phyloP scores from a whole-genome alignment of 1,140 invertebrate genomes.

The Drosophila persimilis region DNA sequence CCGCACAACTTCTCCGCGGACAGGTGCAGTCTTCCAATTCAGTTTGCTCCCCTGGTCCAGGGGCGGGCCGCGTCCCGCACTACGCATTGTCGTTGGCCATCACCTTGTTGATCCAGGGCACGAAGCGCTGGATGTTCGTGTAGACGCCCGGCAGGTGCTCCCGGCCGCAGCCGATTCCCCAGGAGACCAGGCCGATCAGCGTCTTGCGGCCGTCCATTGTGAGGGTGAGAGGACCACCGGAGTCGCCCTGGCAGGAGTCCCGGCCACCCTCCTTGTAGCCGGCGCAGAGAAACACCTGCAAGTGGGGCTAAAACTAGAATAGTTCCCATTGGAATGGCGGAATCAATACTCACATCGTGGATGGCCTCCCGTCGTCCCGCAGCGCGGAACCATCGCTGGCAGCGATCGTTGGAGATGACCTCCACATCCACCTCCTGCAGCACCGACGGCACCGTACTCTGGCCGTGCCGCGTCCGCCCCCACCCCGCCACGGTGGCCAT shows the following conservation, averaged over 20 bases:
- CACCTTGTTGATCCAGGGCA: constrained; percentile 95
- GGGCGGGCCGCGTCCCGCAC: constrained; percentile 1
- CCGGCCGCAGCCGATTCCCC: constrained; percentile 95
- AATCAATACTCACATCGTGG: constrained; percentile 87
- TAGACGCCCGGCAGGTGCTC: constrained; percentile 95
- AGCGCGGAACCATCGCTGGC: constrained; percentile 95
- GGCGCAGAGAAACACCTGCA: constrained; percentile 90
- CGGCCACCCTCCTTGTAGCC: constrained; percentile 91
- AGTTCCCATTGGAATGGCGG: background rate
- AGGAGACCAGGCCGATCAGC: constrained; percentile 93
- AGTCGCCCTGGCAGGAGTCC: constrained; percentile 86
- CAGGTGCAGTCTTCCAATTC: constrained; percentile 55
- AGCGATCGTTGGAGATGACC: constrained; percentile 95
- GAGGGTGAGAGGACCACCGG: constrained; percentile 92
- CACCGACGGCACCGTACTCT: constrained; percentile 90
- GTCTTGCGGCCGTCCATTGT: constrained; percentile 92
- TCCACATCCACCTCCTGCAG: constrained; percentile 91
- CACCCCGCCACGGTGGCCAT: constrained; percentile 95
- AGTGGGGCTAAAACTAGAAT: background rate
- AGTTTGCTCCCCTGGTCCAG: constrained; percentile 2
- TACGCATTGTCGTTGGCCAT: constrained; percentile 84
- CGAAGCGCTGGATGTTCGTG: constrained; percentile 95
- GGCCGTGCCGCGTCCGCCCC: constrained; percentile 93
- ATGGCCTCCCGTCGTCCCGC: constrained; percentile 95
- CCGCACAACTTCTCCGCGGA: constrained; percentile 52